Conservation (phyloP, 2,113 vertebrate genomes). For the Oriolus oriolus region DNA sequence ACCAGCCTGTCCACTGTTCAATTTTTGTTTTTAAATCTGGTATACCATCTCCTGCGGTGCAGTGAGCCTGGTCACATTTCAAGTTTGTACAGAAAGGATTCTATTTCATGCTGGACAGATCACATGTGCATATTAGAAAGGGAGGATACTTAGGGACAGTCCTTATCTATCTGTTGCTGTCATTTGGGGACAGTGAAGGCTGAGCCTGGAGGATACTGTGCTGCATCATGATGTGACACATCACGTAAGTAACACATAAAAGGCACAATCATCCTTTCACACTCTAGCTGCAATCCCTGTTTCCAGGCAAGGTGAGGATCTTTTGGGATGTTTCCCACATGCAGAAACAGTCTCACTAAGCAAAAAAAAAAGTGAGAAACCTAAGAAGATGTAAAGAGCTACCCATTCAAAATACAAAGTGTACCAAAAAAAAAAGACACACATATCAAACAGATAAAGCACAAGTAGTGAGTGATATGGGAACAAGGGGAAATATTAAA, state of each 20-base stretch:
- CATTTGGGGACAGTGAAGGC: neutral
- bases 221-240: neutral
- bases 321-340: neutral
- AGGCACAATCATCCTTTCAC: neutral
- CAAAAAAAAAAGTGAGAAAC: neutral
- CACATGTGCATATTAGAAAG: neutral
- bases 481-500: neutral
- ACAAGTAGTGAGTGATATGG: neutral
- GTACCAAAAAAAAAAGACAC: neutral
- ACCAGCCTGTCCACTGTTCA: neutral
- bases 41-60: neutral
- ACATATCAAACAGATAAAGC: neutral
- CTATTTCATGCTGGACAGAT: neutral
- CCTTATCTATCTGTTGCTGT: neutral
- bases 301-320: neutral
- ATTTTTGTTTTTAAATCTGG: neutral
- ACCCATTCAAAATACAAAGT: neutral
- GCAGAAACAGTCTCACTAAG: neutral
- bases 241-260: neutral
- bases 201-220: neutral
- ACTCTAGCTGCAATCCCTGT: neutral
- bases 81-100: neutral
- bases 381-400: neutral
- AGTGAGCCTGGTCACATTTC: neutral
- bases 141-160: neutral